Conservation (phyloP, 1,140 invertebrate genomes). For the Teleopsis dalmanni region DNA sequence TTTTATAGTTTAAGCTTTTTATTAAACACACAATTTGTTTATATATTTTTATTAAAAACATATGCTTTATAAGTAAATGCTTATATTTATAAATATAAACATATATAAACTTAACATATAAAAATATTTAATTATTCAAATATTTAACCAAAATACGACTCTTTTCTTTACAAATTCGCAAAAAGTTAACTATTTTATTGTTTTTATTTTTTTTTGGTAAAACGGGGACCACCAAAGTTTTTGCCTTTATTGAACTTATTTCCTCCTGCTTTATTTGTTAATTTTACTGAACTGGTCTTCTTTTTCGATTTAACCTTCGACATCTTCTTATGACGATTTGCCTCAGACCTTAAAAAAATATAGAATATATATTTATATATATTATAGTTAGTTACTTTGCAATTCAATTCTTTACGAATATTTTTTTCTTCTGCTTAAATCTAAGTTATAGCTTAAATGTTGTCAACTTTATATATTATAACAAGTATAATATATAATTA, state of each 20-base stretch:
- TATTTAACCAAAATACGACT: neutral
- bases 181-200: too few species aligned
- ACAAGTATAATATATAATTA: neutral
- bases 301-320: slow-evolving; percentile 34
- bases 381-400: neutral
- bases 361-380: neutral
- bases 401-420: too few species aligned
- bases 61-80: too few species aligned
- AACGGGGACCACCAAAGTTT: slow-evolving; percentile 43
- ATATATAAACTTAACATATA: neutral
- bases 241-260: slow-evolving; percentile 45
- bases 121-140: neutral
- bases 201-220: slow-evolving; percentile 25
- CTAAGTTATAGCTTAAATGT: too few species aligned
- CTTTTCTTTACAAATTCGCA: too few species aligned
- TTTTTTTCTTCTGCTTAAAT: too few species aligned
- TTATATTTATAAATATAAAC: too few species aligned
- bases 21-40: too few species aligned
- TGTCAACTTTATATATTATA: too few species aligned
- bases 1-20: too few species aligned
- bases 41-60: too few species aligned
- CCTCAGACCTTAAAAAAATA: slow-evolving; percentile 28
- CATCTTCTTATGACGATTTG: slow-evolving; percentile 43
- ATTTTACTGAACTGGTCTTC: slow-evolving; percentile 35
- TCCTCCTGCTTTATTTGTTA: slow-evolving; percentile 40